These are phyloP conservation scores for Ichneumon xanthorius DNA, from an alignment of 2,888 invertebrate genomes.

Conservation along the genomic window DNA sequence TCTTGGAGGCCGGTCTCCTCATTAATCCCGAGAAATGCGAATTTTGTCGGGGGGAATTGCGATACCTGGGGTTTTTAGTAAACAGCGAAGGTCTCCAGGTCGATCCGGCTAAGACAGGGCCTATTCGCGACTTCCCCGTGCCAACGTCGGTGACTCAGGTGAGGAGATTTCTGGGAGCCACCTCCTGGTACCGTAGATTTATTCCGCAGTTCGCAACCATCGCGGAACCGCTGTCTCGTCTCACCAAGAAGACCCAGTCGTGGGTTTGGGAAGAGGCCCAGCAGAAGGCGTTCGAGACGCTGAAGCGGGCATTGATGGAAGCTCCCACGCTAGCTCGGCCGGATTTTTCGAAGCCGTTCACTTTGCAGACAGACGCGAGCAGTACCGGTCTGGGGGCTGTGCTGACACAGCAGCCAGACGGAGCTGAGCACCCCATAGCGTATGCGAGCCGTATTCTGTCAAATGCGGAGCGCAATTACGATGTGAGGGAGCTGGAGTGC, in stretches of 20 bases:
- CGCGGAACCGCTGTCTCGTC: not conserved
- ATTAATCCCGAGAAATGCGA: not conserved
- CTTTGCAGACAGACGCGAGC: not conserved
- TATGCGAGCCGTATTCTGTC: constrained; percentile 63
- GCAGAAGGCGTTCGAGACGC: not conserved
- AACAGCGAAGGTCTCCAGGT: not conserved
- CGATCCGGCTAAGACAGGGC: not conserved
- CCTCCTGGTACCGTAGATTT: constrained; percentile 20
- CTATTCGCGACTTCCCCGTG: not conserved
- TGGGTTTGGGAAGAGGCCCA: constrained; percentile 29
- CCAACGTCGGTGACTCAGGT: not conserved
- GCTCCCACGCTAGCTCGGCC: constrained; percentile 29
- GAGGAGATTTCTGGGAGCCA: constrained; percentile 11
- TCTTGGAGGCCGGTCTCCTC: not conserved
- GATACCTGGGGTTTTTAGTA: not conserved
- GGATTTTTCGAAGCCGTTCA: constrained; percentile 26
- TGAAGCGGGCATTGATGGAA: not conserved
- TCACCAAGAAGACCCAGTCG: constrained; percentile 25
- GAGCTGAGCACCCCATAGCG: constrained; percentile 58
- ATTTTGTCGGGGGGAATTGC: not conserved
- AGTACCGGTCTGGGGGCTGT: constrained; percentile 59
- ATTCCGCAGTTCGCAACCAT: not conserved
- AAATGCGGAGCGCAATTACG: constrained; percentile 58
- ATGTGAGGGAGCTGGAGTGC: constrained; percentile 67
- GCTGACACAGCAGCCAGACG: constrained; percentile 39